Evolutionary conservation across 2,888 invertebrate species (phyloP).

Genomic region (Phyllotreta striolata): DNA sequence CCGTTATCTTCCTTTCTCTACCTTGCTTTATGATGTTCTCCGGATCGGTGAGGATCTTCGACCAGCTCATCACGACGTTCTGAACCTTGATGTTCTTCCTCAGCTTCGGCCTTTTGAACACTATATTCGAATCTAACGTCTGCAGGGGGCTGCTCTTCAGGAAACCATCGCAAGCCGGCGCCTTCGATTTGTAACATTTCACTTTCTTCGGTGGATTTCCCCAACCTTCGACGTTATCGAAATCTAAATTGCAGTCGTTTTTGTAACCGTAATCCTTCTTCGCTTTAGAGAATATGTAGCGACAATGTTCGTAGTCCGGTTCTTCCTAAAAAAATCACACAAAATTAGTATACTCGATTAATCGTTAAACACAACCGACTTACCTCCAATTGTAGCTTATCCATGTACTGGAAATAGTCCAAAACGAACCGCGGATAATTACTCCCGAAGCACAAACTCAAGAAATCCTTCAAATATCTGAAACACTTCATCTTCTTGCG

Average conservation of each 20-base stretch:
- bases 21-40: conserved; percentile 68
- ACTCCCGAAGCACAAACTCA: conserved; percentile 70
- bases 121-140: conserved; percentile 64
- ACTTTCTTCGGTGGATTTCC: conserved; percentile 56
- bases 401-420: conserved; percentile 76
- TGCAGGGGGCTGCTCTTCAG: conserved; percentile 38
- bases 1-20: conserved; percentile 60
- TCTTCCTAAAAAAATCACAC: conserved; percentile 78
- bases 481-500: conserved; percentile 73
- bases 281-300: conserved; percentile 72
- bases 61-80: conserved; percentile 70
- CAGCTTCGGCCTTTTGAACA: conserved; percentile 66
- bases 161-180: conserved; percentile 29
- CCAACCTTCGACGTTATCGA: conserved; percentile 60
- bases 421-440: conserved; percentile 73
- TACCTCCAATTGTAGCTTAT: conserved; percentile 72
- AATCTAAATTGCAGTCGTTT: conserved; percentile 58
- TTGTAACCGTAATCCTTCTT: conserved; percentile 66
- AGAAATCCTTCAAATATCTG: conserved; percentile 68
- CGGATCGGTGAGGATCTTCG: conserved; percentile 72
- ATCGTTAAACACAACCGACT: conserved; percentile 24
- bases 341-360: too few species aligned
- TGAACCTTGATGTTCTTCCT: conserved; percentile 58
- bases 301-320: conserved; percentile 79
- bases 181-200: conserved; percentile 30